These are phyloP conservation scores for Augochlorella aurata DNA, from an alignment of 2,888 invertebrate genomes.

Conservation along the genomic window DNA sequence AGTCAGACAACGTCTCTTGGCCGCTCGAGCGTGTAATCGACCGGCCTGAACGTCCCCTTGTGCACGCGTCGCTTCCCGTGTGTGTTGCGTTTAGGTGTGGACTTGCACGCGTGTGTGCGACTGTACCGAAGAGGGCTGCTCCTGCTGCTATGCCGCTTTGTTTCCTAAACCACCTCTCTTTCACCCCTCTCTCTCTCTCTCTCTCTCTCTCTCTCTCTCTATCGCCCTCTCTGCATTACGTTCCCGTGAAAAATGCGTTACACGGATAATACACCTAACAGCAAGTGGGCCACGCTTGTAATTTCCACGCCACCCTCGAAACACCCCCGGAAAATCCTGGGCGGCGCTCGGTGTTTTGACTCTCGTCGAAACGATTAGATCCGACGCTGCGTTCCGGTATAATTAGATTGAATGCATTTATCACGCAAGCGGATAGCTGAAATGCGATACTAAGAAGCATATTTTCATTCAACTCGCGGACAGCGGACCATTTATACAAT, in stretches of 20 bases:
- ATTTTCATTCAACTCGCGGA: too few relatives aligned
- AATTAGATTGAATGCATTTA: too few relatives aligned
- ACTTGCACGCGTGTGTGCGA: neutral
- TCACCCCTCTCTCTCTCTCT: slow-evolving; percentile 13
- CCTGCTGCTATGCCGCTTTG: slow-evolving; percentile 19
- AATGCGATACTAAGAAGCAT: too few relatives aligned
- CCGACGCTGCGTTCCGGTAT: neutral
- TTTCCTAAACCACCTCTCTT: slow-evolving; percentile 19
- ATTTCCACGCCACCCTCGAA: slow-evolving; percentile 13
- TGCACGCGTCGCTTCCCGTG: slow-evolving; percentile 19
- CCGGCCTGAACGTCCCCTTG: slow-evolving; percentile 54
- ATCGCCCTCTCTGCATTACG: neutral
- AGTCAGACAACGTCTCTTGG: slow-evolving; percentile 64
- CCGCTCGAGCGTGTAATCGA: slow-evolving; percentile 71
- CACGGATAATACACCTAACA: slow-evolving; percentile 33
- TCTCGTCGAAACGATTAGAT: neutral
- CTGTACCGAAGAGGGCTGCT: slow-evolving; percentile 8
- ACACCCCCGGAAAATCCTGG: neutral
- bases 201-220: too few relatives aligned
- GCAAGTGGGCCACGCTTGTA: slow-evolving; percentile 27
- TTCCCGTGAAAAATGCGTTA: slow-evolving; percentile 41
- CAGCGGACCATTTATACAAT: too few relatives aligned
- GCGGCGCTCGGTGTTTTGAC: neutral
- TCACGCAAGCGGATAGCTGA: too few relatives aligned
- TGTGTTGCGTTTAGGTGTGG: slow-evolving; percentile 18